Conservation (phyloP, 2,797 vertebrate species). For the Telmatherina bonti region DNA sequence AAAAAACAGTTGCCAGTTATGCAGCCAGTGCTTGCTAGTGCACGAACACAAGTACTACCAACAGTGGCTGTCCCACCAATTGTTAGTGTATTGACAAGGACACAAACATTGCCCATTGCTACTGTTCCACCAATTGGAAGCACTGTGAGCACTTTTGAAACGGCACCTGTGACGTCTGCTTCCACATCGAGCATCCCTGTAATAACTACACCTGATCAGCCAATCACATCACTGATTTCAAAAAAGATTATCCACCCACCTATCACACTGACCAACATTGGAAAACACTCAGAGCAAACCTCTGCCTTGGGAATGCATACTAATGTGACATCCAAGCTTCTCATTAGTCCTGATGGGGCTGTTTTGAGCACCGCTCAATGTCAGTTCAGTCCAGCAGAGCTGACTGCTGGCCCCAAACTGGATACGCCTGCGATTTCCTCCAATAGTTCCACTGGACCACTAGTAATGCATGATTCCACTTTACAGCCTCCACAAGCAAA, state of each 20-base stretch:
- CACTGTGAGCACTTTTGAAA: slow-evolving; percentile 72
- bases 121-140: slow-evolving; percentile 82
- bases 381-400: slow-evolving; percentile 70
- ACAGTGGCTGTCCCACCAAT: slow-evolving; percentile 71
- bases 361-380: slow-evolving; percentile 88
- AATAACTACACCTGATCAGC: slow-evolving; percentile 63
- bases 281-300: slow-evolving; percentile 60
- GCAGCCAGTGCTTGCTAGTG: slow-evolving; percentile 55
- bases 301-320: slow-evolving; percentile 77
- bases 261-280: slow-evolving; percentile 53
- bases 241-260: slow-evolving; percentile 54
- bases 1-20: slow-evolving; percentile 51
- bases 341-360: slow-evolving; percentile 91
- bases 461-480: slow-evolving; percentile 65
- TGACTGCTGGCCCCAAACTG: slow-evolving; percentile 59
- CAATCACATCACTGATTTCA: slow-evolving; percentile 49
- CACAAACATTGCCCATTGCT: slow-evolving; percentile 77
- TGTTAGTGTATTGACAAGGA: slow-evolving; percentile 64
- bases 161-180: slow-evolving; percentile 62
- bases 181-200: slow-evolving; percentile 66
- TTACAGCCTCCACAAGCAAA: slow-evolving; percentile 81
- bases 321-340: slow-evolving; percentile 83
- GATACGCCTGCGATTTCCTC: slow-evolving; percentile 71
- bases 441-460: slow-evolving; percentile 77
- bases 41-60: slow-evolving; percentile 66